These are phyloP conservation scores for Chrysocyon brachyurus DNA, from an alignment of 2,797 vertebrate species.

Conservation along the genomic window DNA sequence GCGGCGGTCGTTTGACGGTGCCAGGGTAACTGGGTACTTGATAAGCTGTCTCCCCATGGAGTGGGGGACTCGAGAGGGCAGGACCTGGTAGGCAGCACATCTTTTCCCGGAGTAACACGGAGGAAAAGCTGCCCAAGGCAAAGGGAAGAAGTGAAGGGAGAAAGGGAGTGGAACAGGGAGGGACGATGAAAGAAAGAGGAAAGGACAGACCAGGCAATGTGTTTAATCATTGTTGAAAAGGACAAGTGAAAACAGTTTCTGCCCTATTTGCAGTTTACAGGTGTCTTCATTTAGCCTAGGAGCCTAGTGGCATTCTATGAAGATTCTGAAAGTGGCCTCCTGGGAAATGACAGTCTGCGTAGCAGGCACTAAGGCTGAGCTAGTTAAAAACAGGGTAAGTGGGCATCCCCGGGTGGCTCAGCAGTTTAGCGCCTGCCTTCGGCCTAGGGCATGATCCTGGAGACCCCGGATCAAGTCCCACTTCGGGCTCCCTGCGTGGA, in stretches of 20 bases:
- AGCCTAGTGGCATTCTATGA: neutral
- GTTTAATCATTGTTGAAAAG: neutral
- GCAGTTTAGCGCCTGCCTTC: too few species aligned
- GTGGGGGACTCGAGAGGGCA: neutral
- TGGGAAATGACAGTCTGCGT: neutral
- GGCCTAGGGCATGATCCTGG: too few species aligned
- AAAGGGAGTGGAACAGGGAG: neutral
- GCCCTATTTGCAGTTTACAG: neutral
- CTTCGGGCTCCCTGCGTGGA: too few species aligned
- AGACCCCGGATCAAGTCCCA: too few species aligned
- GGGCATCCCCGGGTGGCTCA: too few species aligned
- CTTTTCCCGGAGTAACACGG: neutral
- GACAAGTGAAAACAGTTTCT: neutral
- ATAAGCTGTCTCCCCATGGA: neutral
- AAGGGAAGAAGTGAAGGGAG: neutral
- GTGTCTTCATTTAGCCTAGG: neutral
- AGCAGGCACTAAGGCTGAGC: neutral
- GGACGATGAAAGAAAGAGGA: neutral
- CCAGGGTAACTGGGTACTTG: neutral
- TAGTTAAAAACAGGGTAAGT: neutral
- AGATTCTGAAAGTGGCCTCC: neutral
- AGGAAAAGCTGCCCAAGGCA: neutral
- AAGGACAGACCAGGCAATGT: neutral
- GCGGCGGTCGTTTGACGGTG: neutral
- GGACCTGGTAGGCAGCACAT: neutral